These are phyloP conservation scores for Achroia grisella DNA, from an alignment of 1,140 invertebrate species.

Conservation along the genomic window DNA sequence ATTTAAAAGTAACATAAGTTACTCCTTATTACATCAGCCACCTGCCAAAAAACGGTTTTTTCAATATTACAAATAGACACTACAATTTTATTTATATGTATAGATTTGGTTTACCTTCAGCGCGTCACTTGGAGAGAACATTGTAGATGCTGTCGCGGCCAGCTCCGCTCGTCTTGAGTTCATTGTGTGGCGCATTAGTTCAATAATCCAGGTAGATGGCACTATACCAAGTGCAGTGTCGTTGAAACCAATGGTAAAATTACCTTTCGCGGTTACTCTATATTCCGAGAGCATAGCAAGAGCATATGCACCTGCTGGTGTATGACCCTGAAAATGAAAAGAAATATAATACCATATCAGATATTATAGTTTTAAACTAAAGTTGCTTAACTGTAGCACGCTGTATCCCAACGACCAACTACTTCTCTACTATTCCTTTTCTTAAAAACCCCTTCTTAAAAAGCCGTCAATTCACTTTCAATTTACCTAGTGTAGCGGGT, in stretches of 20 bases:
- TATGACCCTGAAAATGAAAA: conserved; percentile 56
- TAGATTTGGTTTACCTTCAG: conserved; percentile 47
- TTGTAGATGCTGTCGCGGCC: conserved; percentile 78
- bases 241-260: conserved; percentile 85
- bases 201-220: conserved; percentile 81
- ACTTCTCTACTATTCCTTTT: no score
- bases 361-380: no score
- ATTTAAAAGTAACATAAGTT: no score
- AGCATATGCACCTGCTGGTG: conserved; percentile 86
- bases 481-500: no score
- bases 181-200: conserved; percentile 71
- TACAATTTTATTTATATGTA: not conserved
- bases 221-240: conserved; percentile 80
- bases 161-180: conserved; percentile 78
- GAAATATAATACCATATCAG: no score
- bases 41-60: no score
- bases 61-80: no score
- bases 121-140: conserved; percentile 82
- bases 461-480: no score
- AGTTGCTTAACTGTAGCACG: no score
- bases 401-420: no score
- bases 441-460: no score
- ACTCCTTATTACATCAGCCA: no score
- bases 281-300: conserved; percentile 85
- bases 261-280: conserved; percentile 81